Evolutionary conservation across 2,888 invertebrate genomes (phyloP), one percentile per base, ranked within the genome.

Genomic region (Azorinus chamasolen): DNA sequence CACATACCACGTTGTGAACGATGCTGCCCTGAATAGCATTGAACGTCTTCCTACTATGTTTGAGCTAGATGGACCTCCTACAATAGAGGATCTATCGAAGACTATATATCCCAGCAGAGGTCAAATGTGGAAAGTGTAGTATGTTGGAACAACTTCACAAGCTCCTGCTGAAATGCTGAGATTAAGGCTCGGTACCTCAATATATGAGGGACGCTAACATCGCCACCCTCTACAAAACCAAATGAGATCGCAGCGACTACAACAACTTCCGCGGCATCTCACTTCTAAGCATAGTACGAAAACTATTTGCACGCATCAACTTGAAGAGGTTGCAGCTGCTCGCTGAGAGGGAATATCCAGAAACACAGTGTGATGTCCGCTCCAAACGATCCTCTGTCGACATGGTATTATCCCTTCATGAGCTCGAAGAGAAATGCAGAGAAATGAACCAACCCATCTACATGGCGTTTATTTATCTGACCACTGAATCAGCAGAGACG

Each of bases 191-290:
- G 5, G 39, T 80, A 14, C 75, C 80, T 0, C 72, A 80, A 27
- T 74, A 75, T 63, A 77, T 72, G 65, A 43, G n/a, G n/a, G n/a
- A n/a, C n/a, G n/a, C n/a, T n/a, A n/a, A n/a, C n/a, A n/a, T n/a
- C n/a, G n/a, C n/a, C 37, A 77, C 57, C 16, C 57, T 76, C 32
- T 80, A 80, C 51, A 83, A 82, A 45, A 79, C 74, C 69, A 79
- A 82, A 51, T 79, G 71, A 1, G 54, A 75, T 16, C n/a, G n/a
- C n/a, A n/a, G n/a, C n/a, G n/a, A n/a, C n/a, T n/a, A n/a, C n/a
- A n/a, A n/a, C n/a, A n/a, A n/a, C 61, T 14, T 69, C 50, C n/a
- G 73, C 16, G 70, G 77, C 10, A 79, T 79, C 45, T 82, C 79
- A 3, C 75, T 74, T 0, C 63, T 77, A 10, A 75, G 64, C 59